Percentiles rank a stretch among this genome's conserved stretches.
phyloP scores from a whole-genome alignment of 2,888 invertebrate species.

The Augiades crinisus region DNA sequence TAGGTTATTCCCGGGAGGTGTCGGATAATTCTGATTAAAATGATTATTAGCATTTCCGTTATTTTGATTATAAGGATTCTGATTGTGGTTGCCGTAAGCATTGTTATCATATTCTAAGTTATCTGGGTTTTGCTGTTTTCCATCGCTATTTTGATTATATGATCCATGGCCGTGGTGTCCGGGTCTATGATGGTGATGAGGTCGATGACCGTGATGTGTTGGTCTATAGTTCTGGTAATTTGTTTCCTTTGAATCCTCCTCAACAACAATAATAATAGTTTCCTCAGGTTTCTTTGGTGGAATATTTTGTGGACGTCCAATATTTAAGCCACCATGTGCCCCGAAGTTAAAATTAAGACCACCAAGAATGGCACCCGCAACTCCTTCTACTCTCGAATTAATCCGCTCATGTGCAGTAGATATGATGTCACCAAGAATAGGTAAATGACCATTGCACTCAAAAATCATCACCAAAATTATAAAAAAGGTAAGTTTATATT shows the following conservation, averaged over 20 bases:
- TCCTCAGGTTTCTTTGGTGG: slow-evolving; percentile 37
- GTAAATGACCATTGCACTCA: slow-evolving; percentile 39
- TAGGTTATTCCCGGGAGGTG: neutral
- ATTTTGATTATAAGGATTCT: slow-evolving; percentile 16
- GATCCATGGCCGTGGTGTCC: slow-evolving; percentile 16
- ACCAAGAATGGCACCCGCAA: slow-evolving; percentile 48
- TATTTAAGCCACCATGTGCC: slow-evolving; percentile 37
- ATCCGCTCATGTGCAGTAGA: slow-evolving; percentile 41
- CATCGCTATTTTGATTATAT: slow-evolving; percentile 24
- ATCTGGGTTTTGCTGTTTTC: slow-evolving; percentile 3
- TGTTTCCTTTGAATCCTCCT: too few species aligned
- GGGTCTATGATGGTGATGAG: slow-evolving; percentile 8
- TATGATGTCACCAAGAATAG: slow-evolving; percentile 40
- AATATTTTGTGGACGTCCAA: slow-evolving; percentile 32
- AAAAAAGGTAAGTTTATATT: slow-evolving; percentile 33
- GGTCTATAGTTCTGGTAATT: slow-evolving; percentile 21
- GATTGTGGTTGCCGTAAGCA: slow-evolving; percentile 9
- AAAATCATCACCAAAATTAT: slow-evolving; percentile 37
- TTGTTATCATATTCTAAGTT: slow-evolving; percentile 25
- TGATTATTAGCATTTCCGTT: slow-evolving; percentile 6
- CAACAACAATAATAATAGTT: slow-evolving; percentile 30
- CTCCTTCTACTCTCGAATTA: slow-evolving; percentile 43
- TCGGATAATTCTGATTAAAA: neutral
- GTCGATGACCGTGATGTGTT: slow-evolving; percentile 21
- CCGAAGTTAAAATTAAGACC: slow-evolving; percentile 44